Percentiles rank a stretch among this genome's conserved stretches.
Conservation (phyloP, 2,888 invertebrate species). For the Andrena camellia region DNA sequence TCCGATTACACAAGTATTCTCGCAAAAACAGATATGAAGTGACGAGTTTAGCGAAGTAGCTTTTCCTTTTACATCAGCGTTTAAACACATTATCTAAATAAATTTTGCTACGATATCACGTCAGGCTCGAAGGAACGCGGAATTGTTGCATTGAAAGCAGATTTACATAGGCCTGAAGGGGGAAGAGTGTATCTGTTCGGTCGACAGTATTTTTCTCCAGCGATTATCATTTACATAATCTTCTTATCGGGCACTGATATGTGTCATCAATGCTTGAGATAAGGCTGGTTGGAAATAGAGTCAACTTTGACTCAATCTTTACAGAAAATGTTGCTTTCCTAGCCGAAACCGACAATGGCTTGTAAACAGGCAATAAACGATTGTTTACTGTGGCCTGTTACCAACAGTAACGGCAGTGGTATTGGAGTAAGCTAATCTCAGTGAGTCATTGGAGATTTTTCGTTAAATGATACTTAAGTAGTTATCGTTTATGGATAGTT, state of each 20-base stretch:
- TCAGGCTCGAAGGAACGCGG: neutral
- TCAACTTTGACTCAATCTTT: slow-evolving; percentile 53
- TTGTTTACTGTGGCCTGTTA: neutral
- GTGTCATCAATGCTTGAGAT: slow-evolving; percentile 55
- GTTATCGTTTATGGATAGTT: neutral
- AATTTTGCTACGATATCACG: neutral
- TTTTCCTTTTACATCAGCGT: too few relatives aligned
- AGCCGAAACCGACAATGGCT: too few relatives aligned
- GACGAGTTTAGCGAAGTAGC: neutral
- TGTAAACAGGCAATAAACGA: slow-evolving; percentile 15
- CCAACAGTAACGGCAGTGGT: neutral
- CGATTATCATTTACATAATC: slow-evolving; percentile 69
- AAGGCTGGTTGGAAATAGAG: slow-evolving; percentile 34
- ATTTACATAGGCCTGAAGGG: neutral
- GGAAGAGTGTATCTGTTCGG: neutral
- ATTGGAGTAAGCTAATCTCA: neutral
- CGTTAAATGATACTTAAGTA: neutral
- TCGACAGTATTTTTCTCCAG: slow-evolving; percentile 47
- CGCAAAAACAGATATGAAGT: neutral
- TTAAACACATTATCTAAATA: neutral
- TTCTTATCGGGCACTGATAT: slow-evolving; percentile 40
- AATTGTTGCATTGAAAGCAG: neutral
- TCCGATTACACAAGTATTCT: too few relatives aligned
- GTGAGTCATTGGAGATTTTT: slow-evolving; percentile 9
- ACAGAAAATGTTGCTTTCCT: slow-evolving; percentile 20